A percentile compares a stretch with the other conserved stretches of the same genome.
Evolutionary conservation across 2,797 vertebrate genomes (phyloP).

Genomic region (Helostoma temminkii): DNA sequence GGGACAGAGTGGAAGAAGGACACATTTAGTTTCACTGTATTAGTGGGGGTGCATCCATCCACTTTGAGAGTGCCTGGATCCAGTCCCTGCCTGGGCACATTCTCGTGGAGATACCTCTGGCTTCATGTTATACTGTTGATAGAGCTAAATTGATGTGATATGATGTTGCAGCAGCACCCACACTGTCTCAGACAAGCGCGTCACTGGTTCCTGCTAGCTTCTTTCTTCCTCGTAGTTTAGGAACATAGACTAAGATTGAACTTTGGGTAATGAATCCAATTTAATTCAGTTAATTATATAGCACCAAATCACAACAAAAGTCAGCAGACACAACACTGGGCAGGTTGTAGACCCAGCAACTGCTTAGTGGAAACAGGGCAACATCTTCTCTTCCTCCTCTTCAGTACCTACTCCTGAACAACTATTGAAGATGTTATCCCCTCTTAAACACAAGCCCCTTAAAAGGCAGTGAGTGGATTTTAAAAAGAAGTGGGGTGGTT

Average conservation of each 20-base stretch:
- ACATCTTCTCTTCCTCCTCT: constrained; percentile 31
- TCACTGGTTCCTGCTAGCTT: constrained; percentile 41
- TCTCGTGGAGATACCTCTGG: constrained; percentile 53
- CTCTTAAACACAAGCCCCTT: constrained; percentile 65
- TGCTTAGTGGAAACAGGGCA: too few relatives aligned
- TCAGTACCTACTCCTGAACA: constrained; percentile 53
- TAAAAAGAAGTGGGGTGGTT: constrained; percentile 80
- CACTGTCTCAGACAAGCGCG: constrained; percentile 40
- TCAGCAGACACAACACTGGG: too few relatives aligned
- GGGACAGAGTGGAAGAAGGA: constrained; percentile 13
- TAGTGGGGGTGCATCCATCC: constrained; percentile 38
- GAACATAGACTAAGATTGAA: constrained; percentile 17
- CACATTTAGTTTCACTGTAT: constrained; percentile 3
- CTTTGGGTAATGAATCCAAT: too few relatives aligned
- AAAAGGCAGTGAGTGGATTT: constrained; percentile 78
- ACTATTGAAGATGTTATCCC: constrained; percentile 60
- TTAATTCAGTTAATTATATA: too few relatives aligned
- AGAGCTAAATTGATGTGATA: constrained; percentile 68
- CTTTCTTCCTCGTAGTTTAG: constrained; percentile 17
- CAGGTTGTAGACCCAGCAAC: too few relatives aligned
- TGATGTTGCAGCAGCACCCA: constrained; percentile 61
- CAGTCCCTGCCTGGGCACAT: constrained; percentile 32
- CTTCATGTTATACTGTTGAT: constrained; percentile 50
- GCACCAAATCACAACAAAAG: too few relatives aligned
- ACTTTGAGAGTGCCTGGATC: constrained; percentile 40